A percentile compares a stretch with the other conserved stretches of the same genome.
phyloP scores from a whole-genome alignment of 2,888 invertebrate species.

The Calameuta pallipes region DNA sequence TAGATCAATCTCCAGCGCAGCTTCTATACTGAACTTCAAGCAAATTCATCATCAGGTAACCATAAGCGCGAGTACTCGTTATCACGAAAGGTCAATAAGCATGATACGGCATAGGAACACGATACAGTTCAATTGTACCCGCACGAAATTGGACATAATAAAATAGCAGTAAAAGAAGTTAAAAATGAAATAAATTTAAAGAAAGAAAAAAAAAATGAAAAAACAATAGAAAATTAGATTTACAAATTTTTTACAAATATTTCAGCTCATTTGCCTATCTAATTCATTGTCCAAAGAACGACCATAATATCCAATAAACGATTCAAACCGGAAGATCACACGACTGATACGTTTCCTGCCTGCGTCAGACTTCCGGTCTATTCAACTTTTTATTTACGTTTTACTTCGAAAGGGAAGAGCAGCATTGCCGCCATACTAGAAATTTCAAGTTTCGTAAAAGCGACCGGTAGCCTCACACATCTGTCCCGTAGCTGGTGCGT shows the following conservation, averaged over 20 bases:
- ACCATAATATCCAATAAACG: too few species aligned
- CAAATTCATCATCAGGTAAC: conserved; percentile 22
- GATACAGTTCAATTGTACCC: too few species aligned
- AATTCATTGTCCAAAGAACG: background rate
- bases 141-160: too few species aligned
- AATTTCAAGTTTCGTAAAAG: background rate
- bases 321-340: background rate
- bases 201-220: too few species aligned
- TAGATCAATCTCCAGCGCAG: conserved; percentile 31
- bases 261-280: background rate
- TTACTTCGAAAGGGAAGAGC: background rate
- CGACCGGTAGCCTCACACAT: background rate
- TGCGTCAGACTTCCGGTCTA: background rate
- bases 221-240: background rate
- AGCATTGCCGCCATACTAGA: background rate
- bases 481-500: background rate
- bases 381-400: background rate
- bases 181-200: too few species aligned
- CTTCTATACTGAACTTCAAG: conserved; percentile 31
- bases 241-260: background rate
- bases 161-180: too few species aligned
- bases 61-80: background rate
- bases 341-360: background rate
- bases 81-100: background rate
- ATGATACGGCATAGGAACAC: too few species aligned